phyloP scores from a whole-genome alignment of 2,797 vertebrate species.

The Enteromius argenteus region DNA sequence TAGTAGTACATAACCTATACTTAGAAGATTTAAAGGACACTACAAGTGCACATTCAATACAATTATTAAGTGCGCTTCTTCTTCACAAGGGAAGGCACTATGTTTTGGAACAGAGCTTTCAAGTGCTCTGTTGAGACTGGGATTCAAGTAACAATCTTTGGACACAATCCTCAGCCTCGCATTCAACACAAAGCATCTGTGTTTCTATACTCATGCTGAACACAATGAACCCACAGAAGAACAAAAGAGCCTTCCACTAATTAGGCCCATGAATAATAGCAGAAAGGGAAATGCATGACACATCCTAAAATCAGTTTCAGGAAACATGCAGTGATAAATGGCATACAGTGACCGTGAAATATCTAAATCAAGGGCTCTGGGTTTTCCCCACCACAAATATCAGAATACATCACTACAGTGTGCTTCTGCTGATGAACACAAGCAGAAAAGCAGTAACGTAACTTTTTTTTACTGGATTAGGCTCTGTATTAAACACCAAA shows the following conservation, averaged over 20 bases:
- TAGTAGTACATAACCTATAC: not conserved
- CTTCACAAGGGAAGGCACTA: no score
- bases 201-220: slow-evolving; percentile 9
- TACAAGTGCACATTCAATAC: not conserved
- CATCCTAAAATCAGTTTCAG: slow-evolving; percentile 48
- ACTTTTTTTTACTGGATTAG: not conserved
- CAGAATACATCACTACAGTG: not conserved
- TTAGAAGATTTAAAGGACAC: not conserved
- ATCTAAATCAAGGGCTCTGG: slow-evolving; percentile 25
- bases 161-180: slow-evolving; percentile 3
- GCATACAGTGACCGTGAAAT: slow-evolving; percentile 11
- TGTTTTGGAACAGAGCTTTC: not conserved
- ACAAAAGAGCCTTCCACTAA: slow-evolving; percentile 35
- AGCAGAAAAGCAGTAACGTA: not conserved
- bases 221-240: slow-evolving; percentile 10
- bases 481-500: not conserved
- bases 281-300: slow-evolving; percentile 41
- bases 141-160: slow-evolving; percentile 12
- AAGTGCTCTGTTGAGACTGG: not conserved
- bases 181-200: not conserved
- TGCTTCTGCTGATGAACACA: slow-evolving; percentile 1
- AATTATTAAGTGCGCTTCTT: not conserved
- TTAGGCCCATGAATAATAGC: slow-evolving; percentile 42
- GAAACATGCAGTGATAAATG: slow-evolving; percentile 48
- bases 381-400: slow-evolving; percentile 29